Base-by-base conservation (phyloP, 2,888 invertebrate species). In the Meandrusa payeni region DNA sequence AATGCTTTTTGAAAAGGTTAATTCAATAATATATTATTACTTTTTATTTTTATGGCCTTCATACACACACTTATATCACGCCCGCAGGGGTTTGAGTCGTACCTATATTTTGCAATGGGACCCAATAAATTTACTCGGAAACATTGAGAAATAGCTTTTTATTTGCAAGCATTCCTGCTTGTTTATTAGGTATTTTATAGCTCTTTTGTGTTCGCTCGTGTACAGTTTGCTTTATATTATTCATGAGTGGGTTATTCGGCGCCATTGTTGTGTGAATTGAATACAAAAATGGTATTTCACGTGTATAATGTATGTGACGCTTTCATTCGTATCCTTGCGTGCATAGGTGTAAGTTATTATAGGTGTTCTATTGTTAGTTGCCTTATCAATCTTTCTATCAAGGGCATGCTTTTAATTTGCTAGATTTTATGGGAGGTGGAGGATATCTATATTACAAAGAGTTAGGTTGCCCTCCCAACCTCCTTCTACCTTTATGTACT, bases 91-190 rank as follows among this genome's bases (percentile, higher is more conserved):
- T 43, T 61, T 56, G 66, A 63, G 67, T 74, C 67, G 73, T 69
- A 69, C 66, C 67, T 71, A 78, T 78, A 77, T 79, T 72, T 74
- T 61, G 64, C 56, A 57, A 69, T 69, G 66, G 66, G 68, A 64
- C 61, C 59, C 75, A 64, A 81, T 81, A 79, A 79, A 80, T 81
- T 76, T 67, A 57, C 58, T 55, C 55, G 59, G 61, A 57, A 59
- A 59, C 69, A 67, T 73, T 64, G 69, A 67, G 68, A 69, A 74
- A 74, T 74, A 66, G 69, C 72, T 69, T 78, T 78, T 77, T 78
- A 78, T 77, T 75, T 67, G 64, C 62, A 60, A 59, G 62, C 59
- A 59, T 64, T 60, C 56, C 57, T 61, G 64, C 66, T 72, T 67
- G 70, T 75, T 72, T 74, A 69, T 74, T 69, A 67, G 65, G 64